These are phyloP conservation scores for Centroberyx gerrardi DNA, from an alignment of 2,797 vertebrate genomes.

Conservation along the genomic window DNA sequence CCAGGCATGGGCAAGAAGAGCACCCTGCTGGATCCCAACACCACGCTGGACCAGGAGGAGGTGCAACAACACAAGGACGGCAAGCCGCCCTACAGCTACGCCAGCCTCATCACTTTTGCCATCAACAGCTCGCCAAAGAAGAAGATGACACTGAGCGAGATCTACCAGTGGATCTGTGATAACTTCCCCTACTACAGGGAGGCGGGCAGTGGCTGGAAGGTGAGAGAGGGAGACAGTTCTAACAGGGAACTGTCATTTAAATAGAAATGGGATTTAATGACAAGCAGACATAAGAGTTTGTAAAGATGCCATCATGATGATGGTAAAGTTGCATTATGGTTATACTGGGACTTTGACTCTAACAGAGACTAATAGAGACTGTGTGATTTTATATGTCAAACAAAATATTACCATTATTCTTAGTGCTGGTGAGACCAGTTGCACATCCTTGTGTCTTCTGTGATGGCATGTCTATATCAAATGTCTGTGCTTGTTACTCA, in stretches of 20 bases:
- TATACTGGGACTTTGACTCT: not conserved
- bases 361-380: not conserved
- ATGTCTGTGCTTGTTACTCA: not conserved
- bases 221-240: conserved; percentile 71
- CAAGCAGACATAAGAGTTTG: not conserved
- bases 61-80: conserved; percentile 95
- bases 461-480: not conserved
- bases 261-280: not conserved
- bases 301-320: not conserved
- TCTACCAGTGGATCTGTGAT: conserved; percentile 98
- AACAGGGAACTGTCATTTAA: not conserved
- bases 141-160: conserved; percentile 97
- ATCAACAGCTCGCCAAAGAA: conserved; percentile 97
- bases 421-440: not conserved
- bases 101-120: conserved; percentile 95
- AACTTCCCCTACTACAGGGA: conserved; percentile 96
- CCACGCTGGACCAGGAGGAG: conserved; percentile 94
- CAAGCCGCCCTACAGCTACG: conserved; percentile 95
- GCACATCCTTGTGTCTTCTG: not conserved
- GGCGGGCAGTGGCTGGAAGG: conserved; percentile 96
- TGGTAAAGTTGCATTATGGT: conserved; percentile 3
- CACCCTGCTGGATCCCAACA: conserved; percentile 91
- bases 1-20: conserved; percentile 92
- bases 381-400: not conserved
- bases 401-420: not conserved